Conservation (phyloP, 30 jellyfish, hydroid and myxozoan species). For the Chrysaora quinquecirrha region DNA sequence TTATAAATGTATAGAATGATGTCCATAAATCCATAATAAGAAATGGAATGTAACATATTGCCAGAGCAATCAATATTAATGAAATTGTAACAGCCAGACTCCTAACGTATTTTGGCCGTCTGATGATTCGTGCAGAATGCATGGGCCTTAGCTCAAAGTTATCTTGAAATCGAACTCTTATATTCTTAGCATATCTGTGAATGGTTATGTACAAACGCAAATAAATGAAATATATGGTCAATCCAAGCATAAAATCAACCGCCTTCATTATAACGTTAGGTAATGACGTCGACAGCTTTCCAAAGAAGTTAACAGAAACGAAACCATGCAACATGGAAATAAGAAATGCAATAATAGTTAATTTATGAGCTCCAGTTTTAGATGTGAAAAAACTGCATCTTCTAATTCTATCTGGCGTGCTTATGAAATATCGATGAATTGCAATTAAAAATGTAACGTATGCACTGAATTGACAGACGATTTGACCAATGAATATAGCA, state of each 20-base stretch:
- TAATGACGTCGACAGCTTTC: conserved; percentile 22
- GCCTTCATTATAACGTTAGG: conserved; percentile 48
- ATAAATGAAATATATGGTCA: conserved; percentile 15
- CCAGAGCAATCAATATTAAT: conserved; percentile 31
- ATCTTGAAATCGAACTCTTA: conserved; percentile 16
- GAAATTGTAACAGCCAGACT: conserved; percentile 43
- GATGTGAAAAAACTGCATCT: not conserved
- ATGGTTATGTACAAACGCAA: conserved; percentile 27
- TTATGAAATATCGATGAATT: conserved; percentile 42
- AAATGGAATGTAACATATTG: conserved; percentile 41
- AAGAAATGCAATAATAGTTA: not conserved
- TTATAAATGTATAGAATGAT: conserved; percentile 52
- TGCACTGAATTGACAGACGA: conserved; percentile 40
- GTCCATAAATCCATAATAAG: conserved; percentile 57
- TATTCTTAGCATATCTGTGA: conserved; percentile 3
- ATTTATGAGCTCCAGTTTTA: not conserved
- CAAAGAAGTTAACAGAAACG: conserved; percentile 49
- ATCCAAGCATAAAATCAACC: conserved; percentile 35
- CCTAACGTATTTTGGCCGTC: conserved; percentile 17
- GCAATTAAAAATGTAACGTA: conserved; percentile 39
- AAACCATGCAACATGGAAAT: conserved; percentile 47
- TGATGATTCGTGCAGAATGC: not conserved
- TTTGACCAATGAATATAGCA: conserved; percentile 52
- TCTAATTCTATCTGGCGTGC: conserved; percentile 11
- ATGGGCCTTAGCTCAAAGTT: no score